These are phyloP conservation scores for Ostrea denselamellosa DNA, from an alignment of 1,140 invertebrate genomes.

Conservation along the genomic window DNA sequence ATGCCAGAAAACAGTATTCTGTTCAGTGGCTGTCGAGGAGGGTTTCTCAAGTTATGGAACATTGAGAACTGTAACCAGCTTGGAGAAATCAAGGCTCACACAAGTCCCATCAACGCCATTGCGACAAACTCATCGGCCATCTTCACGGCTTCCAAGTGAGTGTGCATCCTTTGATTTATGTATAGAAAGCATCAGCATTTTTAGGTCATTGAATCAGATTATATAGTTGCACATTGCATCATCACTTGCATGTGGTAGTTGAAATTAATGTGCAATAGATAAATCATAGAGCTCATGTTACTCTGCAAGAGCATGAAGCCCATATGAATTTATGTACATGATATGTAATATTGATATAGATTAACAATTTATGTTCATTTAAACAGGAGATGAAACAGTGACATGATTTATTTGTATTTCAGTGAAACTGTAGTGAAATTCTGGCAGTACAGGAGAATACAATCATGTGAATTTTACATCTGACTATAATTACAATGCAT, in stretches of 20 bases:
- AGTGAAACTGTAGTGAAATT: conserved; percentile 62
- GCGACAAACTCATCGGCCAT: conserved; percentile 86
- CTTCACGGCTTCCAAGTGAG: conserved; percentile 87
- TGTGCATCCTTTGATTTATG: conserved; percentile 37
- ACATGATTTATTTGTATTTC: conserved; percentile 49
- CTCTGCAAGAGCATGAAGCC: no score
- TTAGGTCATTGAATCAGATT: conserved; percentile 13
- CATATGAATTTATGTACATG: no score
- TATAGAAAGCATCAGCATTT: background rate
- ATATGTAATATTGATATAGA: no score
- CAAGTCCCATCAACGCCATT: conserved; percentile 87
- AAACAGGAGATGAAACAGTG: background rate
- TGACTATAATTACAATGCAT: conserved; percentile 38
- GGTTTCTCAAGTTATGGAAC: conserved; percentile 87
- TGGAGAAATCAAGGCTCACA: conserved; percentile 87
- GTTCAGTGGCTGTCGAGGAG: conserved; percentile 89
- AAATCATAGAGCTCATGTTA: no score
- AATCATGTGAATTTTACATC: conserved; percentile 61
- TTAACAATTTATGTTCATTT: background rate
- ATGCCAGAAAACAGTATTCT: conserved; percentile 83
- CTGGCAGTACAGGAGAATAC: conserved; percentile 58
- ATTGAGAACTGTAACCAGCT: conserved; percentile 83
- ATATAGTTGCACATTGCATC: background rate
- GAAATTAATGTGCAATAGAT: background rate
- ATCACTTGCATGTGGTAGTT: background rate